Base-by-base conservation (phyloP, 2,113 vertebrate genomes). In the Cyprinodon variegatus region DNA sequence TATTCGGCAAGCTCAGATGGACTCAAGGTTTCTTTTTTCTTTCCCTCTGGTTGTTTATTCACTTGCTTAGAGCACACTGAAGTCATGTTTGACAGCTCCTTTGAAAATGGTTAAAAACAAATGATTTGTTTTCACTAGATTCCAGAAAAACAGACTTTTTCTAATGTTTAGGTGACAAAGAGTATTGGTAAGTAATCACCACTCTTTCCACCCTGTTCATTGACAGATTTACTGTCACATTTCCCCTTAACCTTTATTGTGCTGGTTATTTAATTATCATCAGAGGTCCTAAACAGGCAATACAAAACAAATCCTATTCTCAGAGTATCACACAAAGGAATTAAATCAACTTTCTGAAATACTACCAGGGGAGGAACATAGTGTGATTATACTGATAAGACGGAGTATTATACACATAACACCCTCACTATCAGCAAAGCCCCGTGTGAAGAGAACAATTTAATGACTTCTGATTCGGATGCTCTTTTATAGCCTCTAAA, bases 381-480 rank as follows among this genome's bases (percentile, higher is more conserved):
- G 50, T 76, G 70, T 74, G 72, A 86, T 84, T 73, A 74, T 22
- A 62, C 57, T 41, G 77, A 76, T 79, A 75, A 70, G 11, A 41
- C 39, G 1, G 37, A 61, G 36, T 65, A 82, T 88, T 76, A 76
- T 74, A 75, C 60, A 62, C 57, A 48, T 65, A 68, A 84, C 70
- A 72, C 76, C 65, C 72, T 68, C 69, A 65, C 75, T 76, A 75
- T 83, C 83, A 81, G 65, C 72, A 14, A 43, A 66, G 75, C 61
- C 61, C 76, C 39, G 36, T 65, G 48, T 62, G 76, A 82, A 73
- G 65, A 73, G 12, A n/a, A 69, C 12, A 78, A 61, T 60, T 72
- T 73, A 80, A 80, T 77, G 74, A 72, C 68, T 84, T 46, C 53
- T 85, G 78, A 72, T 81, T 81, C 72, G 70, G 45, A 57, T 76